Conservation (phyloP, 2,888 invertebrate species). For the Phasia obesa region DNA sequence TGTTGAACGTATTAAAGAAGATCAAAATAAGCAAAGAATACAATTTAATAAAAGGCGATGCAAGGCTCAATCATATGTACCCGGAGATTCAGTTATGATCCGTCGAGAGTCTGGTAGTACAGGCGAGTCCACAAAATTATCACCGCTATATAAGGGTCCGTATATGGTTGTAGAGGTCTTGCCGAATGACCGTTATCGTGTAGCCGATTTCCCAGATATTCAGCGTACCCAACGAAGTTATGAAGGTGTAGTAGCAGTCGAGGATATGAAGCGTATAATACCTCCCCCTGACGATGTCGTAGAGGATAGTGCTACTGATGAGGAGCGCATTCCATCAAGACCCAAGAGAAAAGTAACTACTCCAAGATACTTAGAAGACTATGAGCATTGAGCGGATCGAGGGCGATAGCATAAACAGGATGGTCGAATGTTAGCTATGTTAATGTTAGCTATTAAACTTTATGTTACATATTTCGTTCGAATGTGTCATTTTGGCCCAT, state of each 20-base stretch:
- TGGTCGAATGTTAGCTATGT: too few relatives aligned
- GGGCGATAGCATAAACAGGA: background rate
- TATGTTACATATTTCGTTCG: too few relatives aligned
- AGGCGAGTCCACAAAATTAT: background rate
- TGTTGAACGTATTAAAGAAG: too few relatives aligned
- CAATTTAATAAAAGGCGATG: too few relatives aligned
- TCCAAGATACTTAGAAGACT: background rate
- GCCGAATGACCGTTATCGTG: conserved; percentile 38
- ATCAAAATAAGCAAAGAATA: too few relatives aligned
- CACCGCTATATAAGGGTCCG: conserved; percentile 4
- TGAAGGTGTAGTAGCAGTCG: conserved; percentile 32
- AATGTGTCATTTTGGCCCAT: too few relatives aligned
- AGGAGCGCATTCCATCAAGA: background rate
- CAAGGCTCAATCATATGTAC: too few relatives aligned
- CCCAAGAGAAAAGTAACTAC: background rate
- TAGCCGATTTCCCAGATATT: conserved; percentile 16
- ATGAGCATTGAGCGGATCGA: too few relatives aligned
- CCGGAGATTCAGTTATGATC: conserved; percentile 5
- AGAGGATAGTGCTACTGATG: background rate
- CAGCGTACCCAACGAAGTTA: conserved; percentile 19
- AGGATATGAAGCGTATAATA: conserved; percentile 18
- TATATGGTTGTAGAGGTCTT: conserved; percentile 2
- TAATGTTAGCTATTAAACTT: background rate
- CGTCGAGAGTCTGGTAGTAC: background rate
- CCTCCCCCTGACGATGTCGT: conserved; percentile 4